These are phyloP conservation scores for Stegastes partitus DNA, from an alignment of 2,113 vertebrate species.

Conservation along the genomic window DNA sequence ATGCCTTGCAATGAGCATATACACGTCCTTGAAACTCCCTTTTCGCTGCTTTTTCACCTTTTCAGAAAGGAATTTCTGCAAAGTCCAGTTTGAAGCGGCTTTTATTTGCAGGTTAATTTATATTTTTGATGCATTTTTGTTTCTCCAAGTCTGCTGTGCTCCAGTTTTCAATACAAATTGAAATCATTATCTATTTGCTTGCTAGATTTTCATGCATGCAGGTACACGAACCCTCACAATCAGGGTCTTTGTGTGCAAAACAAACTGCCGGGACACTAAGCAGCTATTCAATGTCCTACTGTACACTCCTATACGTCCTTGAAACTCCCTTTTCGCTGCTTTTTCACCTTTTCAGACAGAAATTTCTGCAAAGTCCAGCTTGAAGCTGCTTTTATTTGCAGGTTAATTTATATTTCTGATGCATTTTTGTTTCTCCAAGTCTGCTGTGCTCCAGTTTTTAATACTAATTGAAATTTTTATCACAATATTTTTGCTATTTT, in stretches of 20 bases:
- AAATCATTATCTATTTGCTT: not conserved
- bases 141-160: not conserved
- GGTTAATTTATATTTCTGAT: not conserved
- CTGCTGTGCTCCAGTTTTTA: not conserved
- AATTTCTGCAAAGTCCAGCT: not conserved
- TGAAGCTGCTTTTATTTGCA: not conserved
- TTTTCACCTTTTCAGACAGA: too few species aligned
- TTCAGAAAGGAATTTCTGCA: too few species aligned
- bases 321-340: not conserved
- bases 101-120: not conserved
- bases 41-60: too few species aligned
- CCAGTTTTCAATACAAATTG: not conserved
- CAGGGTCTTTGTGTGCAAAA: conserved; percentile 57
- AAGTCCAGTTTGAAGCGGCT: conserved; percentile 1
- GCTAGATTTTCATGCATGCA: too few species aligned
- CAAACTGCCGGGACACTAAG: conserved; percentile 13
- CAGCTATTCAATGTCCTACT: conserved; percentile 21
- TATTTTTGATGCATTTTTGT: not conserved
- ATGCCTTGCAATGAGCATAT: conserved; percentile 21
- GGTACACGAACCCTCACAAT: conserved; percentile 14
- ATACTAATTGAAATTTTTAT: not conserved
- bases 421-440: not conserved
- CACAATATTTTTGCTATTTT: not conserved
- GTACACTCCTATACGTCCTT: conserved; percentile 30
- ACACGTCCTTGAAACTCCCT: conserved; percentile 33